Conservation (phyloP, 2,888 invertebrate genomes). For the Drosophila nigricruria region DNA sequence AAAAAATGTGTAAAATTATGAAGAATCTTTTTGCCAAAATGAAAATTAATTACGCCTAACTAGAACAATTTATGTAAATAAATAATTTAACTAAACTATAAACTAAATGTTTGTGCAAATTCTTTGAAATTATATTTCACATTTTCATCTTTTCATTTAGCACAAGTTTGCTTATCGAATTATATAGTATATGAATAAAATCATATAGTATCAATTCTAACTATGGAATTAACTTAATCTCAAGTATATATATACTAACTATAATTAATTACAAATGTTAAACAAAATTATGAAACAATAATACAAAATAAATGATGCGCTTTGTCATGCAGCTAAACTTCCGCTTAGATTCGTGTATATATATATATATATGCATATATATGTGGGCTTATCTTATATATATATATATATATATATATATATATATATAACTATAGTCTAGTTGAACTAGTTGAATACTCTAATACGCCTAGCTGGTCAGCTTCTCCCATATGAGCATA, state of each 20-base stretch:
- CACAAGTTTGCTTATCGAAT: slow-evolving; percentile 33
- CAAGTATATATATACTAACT: slow-evolving; percentile 37
- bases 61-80: slow-evolving; percentile 55
- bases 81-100: slow-evolving; percentile 78
- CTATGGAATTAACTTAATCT: slow-evolving; percentile 67
- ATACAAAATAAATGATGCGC: slow-evolving; percentile 36
- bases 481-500: slow-evolving; percentile 98
- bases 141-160: slow-evolving; percentile 1
- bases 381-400: background rate
- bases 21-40: slow-evolving; percentile 85
- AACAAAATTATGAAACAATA: slow-evolving; percentile 26
- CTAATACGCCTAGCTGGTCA: slow-evolving; percentile 87
- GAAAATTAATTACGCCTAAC: slow-evolving; percentile 50
- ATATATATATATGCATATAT: background rate
- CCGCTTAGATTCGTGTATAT: slow-evolving; percentile 53
- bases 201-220: slow-evolving; percentile 36
- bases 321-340: slow-evolving; percentile 56
- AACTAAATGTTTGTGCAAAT: slow-evolving; percentile 57
- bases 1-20: slow-evolving; percentile 65
- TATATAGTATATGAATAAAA: slow-evolving; percentile 13
- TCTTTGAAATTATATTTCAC: slow-evolving; percentile 61
- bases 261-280: slow-evolving; percentile 25
- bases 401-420: background rate
- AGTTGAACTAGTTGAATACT: slow-evolving; percentile 58
- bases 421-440: slow-evolving; percentile 29